These are phyloP conservation scores for Pseudeuparius sepicola DNA, from an alignment of 2,888 invertebrate species.

Conservation along the genomic window DNA sequence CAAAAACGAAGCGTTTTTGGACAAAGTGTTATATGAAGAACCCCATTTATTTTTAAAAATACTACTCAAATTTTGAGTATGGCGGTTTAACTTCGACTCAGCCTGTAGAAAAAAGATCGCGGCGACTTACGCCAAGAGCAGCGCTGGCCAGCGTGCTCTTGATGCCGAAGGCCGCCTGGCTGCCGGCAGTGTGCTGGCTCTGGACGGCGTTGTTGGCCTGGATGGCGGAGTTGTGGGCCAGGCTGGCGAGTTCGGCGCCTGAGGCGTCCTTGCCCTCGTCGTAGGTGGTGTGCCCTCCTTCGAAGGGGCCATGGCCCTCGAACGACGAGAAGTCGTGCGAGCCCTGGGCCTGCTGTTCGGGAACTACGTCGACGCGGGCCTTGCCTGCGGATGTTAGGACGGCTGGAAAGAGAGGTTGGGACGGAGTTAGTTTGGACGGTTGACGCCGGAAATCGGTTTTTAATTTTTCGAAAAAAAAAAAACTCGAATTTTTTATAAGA, in stretches of 20 bases:
- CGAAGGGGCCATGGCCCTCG: slow-evolving; percentile 14
- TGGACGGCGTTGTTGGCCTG: slow-evolving; percentile 58
- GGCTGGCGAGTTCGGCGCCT: slow-evolving; percentile 57
- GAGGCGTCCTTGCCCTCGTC: slow-evolving; percentile 42
- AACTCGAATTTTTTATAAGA: no score
- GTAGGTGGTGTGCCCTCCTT: slow-evolving; percentile 15
- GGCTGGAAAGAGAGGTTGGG: slow-evolving; percentile 19
- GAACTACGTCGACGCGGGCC: no score
- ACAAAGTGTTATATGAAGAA: no score
- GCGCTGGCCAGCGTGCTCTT: slow-evolving; percentile 63
- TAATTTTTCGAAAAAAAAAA: no score
- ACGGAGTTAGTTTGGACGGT: no score
- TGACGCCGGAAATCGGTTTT: no score
- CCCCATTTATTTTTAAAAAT: no score
- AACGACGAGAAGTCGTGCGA: slow-evolving; percentile 14
- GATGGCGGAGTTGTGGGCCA: slow-evolving; percentile 59
- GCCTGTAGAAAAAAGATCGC: no score
- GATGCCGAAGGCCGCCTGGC: slow-evolving; percentile 64
- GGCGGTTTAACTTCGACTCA: no score
- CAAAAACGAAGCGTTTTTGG: no score
- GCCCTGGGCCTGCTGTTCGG: slow-evolving; percentile 23
- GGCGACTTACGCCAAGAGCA: slow-evolving; percentile 40
- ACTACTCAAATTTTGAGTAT: no score
- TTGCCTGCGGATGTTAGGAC: slow-evolving; percentile 20
- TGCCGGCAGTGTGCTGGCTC: slow-evolving; percentile 60